Evolutionary conservation across 1,140 invertebrate species (phyloP).

Genomic region (Catajapyx aquilonaris): DNA sequence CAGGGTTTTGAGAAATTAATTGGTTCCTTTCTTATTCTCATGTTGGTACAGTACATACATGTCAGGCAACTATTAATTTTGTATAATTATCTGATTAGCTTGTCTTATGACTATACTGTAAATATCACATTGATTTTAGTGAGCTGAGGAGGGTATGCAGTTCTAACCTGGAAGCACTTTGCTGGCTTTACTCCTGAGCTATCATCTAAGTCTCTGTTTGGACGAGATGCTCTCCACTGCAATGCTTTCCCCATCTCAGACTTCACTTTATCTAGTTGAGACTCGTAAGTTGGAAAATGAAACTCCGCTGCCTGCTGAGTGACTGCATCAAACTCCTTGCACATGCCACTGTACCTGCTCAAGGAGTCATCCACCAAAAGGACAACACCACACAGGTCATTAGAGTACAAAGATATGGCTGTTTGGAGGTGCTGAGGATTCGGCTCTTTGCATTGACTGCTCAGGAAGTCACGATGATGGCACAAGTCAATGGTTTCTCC

Average conservation of each 20-base stretch:
- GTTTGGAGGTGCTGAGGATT: conserved; percentile 72
- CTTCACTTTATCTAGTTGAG: conserved; percentile 59
- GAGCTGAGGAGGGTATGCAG: no score
- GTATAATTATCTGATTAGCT: no score
- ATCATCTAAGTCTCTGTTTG: neutral
- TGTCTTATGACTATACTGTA: no score
- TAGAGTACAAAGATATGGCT: conserved; percentile 78
- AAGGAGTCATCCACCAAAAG: conserved; percentile 58
- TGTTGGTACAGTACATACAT: no score
- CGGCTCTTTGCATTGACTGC: conserved; percentile 14
- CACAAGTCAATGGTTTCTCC: conserved; percentile 73
- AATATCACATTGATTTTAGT: no score
- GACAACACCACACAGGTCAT: conserved; percentile 69
- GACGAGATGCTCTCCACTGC: conserved; percentile 19
- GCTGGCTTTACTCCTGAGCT: neutral
- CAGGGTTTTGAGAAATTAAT: no score
- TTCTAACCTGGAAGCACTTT: no score
- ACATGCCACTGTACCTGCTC: conserved; percentile 45
- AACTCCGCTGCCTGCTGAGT: conserved; percentile 57
- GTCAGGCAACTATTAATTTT: no score
- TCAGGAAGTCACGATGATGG: conserved; percentile 14
- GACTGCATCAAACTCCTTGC: conserved; percentile 38
- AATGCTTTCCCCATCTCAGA: conserved; percentile 29
- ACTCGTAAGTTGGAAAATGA: conserved; percentile 68
- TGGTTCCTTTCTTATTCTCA: no score